Evolutionary conservation across 2,888 invertebrate genomes (phyloP).

Genomic region (Andrena flavipes): DNA sequence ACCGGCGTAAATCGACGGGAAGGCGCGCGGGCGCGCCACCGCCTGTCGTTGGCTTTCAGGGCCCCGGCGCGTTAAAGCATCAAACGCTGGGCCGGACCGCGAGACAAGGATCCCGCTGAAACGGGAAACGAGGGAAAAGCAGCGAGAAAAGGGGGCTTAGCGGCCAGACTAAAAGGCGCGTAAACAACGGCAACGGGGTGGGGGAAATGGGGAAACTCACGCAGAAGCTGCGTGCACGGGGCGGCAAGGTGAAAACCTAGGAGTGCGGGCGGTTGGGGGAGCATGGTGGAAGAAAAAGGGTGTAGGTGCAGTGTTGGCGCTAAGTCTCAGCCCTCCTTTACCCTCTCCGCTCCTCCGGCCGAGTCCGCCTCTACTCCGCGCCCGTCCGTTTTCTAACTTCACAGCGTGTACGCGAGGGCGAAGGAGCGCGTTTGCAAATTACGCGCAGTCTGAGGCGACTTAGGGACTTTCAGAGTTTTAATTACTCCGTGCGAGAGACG

Average conservation of each 20-base stretch:
- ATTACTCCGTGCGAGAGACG: conserved; percentile 75
- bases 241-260: conserved; percentile 7
- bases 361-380: neutral
- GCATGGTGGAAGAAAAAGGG: conserved; percentile 10
- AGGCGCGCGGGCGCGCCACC: conserved; percentile 39
- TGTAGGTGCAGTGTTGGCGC: conserved; percentile 41
- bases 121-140: conserved; percentile 16
- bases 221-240: conserved; percentile 22
- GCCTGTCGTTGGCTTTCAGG: conserved; percentile 63
- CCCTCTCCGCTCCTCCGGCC: conserved; percentile 3
- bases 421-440: conserved; percentile 76
- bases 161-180: conserved; percentile 47
- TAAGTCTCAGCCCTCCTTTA: conserved; percentile 36
- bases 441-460: conserved; percentile 73
- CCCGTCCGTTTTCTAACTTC: conserved; percentile 42
- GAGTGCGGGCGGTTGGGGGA: neutral
- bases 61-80: conserved; percentile 62
- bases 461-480: conserved; percentile 78
- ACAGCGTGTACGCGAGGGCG: conserved; percentile 26
- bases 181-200: conserved; percentile 45
- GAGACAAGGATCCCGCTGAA: conserved; percentile 35
- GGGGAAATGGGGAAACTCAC: conserved; percentile 18
- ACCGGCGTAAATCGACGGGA: conserved; percentile 43
- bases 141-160: neutral
- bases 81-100: conserved; percentile 62